Evolutionary conservation across 2,113 vertebrate species (phyloP).

Genomic region (Himantopus leucocephalus): DNA sequence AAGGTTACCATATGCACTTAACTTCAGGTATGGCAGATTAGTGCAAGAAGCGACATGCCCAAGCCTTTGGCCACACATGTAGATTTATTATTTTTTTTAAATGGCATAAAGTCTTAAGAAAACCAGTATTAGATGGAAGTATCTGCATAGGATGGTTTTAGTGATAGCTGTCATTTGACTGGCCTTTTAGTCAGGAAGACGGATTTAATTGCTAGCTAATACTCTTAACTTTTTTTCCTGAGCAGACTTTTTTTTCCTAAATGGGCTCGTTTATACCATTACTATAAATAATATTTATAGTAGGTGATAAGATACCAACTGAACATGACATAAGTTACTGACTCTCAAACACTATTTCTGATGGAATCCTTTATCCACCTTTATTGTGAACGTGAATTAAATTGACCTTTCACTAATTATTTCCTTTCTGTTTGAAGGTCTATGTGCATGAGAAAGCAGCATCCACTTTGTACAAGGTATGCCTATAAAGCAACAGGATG

Average conservation of each 20-base stretch:
- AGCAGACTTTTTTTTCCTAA: not conserved
- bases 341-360: not conserved
- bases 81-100: not conserved
- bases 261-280: not conserved
- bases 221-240: not conserved
- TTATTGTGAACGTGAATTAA: fast-evolving
- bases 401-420: not conserved
- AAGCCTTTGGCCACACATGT: not conserved
- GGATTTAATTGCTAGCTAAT: not conserved
- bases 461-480: fast-evolving
- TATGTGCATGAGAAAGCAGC: not conserved
- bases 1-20: not conserved
- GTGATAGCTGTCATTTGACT: not conserved
- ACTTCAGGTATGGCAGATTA: not conserved
- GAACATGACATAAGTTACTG: not conserved
- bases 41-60: not conserved
- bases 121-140: not conserved
- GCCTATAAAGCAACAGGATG: not conserved
- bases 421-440: not conserved
- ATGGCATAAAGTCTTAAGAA: not conserved
- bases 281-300: not conserved
- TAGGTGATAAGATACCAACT: not conserved
- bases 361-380: not conserved
- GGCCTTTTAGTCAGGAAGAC: not conserved
- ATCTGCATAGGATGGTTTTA: not conserved